Base-by-base conservation (phyloP, 2,888 invertebrate genomes). In the Ornithoptera alexandrae region DNA sequence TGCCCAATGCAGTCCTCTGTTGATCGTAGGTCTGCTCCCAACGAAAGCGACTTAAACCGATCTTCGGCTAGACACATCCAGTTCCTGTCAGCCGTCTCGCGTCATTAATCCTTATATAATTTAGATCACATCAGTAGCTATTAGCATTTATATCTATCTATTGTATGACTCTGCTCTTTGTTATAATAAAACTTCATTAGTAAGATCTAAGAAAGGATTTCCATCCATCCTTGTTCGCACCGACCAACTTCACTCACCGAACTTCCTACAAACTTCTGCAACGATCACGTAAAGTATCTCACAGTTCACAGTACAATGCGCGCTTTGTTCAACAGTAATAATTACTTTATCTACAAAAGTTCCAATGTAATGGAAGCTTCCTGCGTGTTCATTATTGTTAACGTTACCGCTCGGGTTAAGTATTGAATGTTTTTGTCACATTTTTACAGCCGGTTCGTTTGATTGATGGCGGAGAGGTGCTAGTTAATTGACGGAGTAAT, bases 391-490 rank as follows among this genome's bases (percentile, higher is more conserved):
- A 39, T 58, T 39, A 64, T 70, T 73, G 71, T 74, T 73, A 72
- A 72, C 75, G 77, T 81, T 80, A 79, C 77, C 77, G 77, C 72
- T 67, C 59, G 69, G 72, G 76, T 73, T 72, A 73, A 73, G 73
- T 74, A 70, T 71, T 69, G 73, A 72, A 75, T 77, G 77, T 78
- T 78, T 80, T 78, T 76, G 76, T 75, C 74, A 71, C 76, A 74
- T 80, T 81, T 81, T 83, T 80, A 77, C 77, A 74, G 76, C 75
- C 78, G 74, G 74, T 39, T 73, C 76, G 75, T 80, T 84, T 86
- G 87, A 87, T 84, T 82, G 84, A 87, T 86, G 79, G 77, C 78
- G 74, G 71, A 76, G 84, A 86, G 85, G 83, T 86, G 84, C 81
- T 71, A 81, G 80, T 74, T 85, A 85, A 87, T 87, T 87, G 85